Conservation (phyloP, 2,888 invertebrate genomes). For the Apoda limacodes region DNA sequence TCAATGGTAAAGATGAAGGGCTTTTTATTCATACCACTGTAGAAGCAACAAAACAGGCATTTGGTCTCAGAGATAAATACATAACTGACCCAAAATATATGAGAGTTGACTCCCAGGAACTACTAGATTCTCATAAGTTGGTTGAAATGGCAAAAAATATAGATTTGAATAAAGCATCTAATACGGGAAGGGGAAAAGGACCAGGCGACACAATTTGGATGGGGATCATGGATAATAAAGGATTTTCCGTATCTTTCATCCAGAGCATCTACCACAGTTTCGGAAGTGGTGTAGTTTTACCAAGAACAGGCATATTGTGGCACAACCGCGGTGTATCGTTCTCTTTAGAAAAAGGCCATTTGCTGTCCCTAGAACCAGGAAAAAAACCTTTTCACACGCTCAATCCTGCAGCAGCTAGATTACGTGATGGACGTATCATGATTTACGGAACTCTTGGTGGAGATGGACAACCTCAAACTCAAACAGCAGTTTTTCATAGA, state of each 20-base stretch:
- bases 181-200: conserved; percentile 31
- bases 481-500: conserved; percentile 55
- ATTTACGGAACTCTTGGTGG: conserved; percentile 55
- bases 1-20: conserved; percentile 44
- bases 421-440: conserved; percentile 50
- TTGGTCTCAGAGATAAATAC: conserved; percentile 35
- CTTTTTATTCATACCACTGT: conserved; percentile 46
- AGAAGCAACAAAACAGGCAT: conserved; percentile 41
- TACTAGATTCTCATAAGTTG: conserved; percentile 32
- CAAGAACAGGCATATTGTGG: conserved; percentile 53
- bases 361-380: conserved; percentile 41
- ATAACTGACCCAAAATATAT: conserved; percentile 50
- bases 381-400: conserved; percentile 55
- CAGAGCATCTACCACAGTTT: conserved; percentile 47
- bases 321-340: conserved; percentile 50
- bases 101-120: conserved; percentile 35
- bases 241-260: conserved; percentile 57
- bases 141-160: conserved; percentile 37
- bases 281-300: conserved; percentile 49
- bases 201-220: conserved; percentile 57
- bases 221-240: conserved; percentile 53
- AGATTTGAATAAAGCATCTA: conserved; percentile 28
- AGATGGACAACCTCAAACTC: conserved; percentile 55
- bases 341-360: conserved; percentile 32
- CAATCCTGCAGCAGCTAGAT: conserved; percentile 46